These are phyloP conservation scores for Tragelaphus buxtoni DNA, from an alignment of 2,113 vertebrate genomes.

Conservation along the genomic window DNA sequence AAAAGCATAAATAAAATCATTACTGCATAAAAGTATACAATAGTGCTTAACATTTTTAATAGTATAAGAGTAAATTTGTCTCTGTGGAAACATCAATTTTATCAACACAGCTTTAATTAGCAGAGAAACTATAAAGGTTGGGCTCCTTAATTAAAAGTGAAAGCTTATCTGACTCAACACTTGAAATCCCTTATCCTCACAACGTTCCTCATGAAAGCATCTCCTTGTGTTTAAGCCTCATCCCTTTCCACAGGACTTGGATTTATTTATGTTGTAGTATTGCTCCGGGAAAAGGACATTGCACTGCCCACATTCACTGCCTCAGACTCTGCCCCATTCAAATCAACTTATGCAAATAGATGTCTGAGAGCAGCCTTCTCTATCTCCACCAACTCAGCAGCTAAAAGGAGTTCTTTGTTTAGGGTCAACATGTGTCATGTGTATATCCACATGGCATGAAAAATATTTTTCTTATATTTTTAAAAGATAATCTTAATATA, in stretches of 20 bases:
- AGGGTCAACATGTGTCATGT: not conserved
- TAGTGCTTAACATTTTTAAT: not conserved
- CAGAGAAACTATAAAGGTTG: not conserved
- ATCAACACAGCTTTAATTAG: not conserved
- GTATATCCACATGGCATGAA: not conserved
- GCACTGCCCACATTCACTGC: accelerated
- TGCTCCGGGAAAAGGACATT: not conserved
- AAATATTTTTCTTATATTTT: not conserved
- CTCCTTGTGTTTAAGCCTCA: not conserved
- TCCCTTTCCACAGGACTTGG: too few relatives aligned
- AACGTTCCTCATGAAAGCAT: not conserved
- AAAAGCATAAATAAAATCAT: not conserved
- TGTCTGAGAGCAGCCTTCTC: not conserved
- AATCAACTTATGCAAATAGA: not conserved
- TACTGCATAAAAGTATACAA: not conserved
- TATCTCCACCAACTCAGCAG: not conserved
- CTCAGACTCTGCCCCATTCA: not conserved
- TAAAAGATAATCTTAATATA: not conserved
- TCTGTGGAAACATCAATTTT: not conserved
- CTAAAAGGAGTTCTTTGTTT: not conserved
- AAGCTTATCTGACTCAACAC: not conserved
- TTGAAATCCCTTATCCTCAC: not conserved
- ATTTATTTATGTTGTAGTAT: not conserved
- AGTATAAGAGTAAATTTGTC: not conserved
- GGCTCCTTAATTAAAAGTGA: not conserved